Evolutionary conservation across 1,140 invertebrate genomes (phyloP), one percentile per base, ranked within the genome.

Genomic region (Macrobrachium rosenbergii): DNA sequence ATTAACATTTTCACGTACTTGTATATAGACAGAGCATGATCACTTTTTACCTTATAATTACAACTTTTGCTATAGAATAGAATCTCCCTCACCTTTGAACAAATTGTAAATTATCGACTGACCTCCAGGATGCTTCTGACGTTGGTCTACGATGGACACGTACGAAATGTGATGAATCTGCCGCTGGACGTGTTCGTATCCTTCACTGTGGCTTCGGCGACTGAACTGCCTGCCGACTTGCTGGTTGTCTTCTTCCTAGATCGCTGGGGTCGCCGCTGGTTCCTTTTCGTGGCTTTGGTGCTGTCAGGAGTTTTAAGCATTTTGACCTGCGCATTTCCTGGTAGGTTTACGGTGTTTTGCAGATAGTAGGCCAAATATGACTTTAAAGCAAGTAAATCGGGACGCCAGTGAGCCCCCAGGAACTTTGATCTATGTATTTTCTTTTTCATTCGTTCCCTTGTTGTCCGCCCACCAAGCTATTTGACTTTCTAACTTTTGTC

Each of bases 101-200:
- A 52, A 52, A 52, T 52, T 52, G 8, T 52, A 8, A 52, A 52
- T 12, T 2, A 2, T 10, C 52, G 0, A 52, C 73, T 64, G 16
- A 82, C 73, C 83, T 87, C 16, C 88, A 94, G 94, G 94, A 97
- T 97, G 95, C 94, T 94, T 16, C 95, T 97, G 82, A 96, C 96
- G 0, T 91, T 98, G 91, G 95, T 96, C 0, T 97, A 97, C 90
- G 96, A 97, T 90, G 96, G 96, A 2, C 96, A 97, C 91, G 96
- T 97, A 5, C 93, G 96, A 90, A 96, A 96, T 90, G 96, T 97
- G 1, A 95, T 95, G 23, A 95, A 96, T 60, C 92, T 97, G 11
- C 88, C 86, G 80, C 91, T 97, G 88, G 94, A 97, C 90, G 93
- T 97, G 3, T 97, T 97, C 91, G 90, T 96, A 52, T 96, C 96